Evolutionary conservation across 2,113 vertebrate genomes (phyloP).

Genomic region (Sander vitreus): DNA sequence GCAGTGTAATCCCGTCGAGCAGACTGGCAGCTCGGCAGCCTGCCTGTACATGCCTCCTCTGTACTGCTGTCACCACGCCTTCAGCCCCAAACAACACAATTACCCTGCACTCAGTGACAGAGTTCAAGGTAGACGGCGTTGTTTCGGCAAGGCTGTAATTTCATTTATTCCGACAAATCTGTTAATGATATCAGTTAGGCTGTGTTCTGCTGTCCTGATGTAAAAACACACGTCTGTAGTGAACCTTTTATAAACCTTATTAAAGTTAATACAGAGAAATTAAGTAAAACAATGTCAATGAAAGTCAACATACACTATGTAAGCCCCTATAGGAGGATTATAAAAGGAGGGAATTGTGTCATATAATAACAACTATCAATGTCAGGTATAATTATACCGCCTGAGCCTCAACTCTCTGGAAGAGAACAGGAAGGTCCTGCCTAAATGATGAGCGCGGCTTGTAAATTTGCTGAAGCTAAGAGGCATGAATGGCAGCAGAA

Average conservation of each 20-base stretch:
- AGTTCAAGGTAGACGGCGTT: slow-evolving; percentile 60
- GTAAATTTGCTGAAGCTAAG: slow-evolving; percentile 46
- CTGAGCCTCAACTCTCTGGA: background rate
- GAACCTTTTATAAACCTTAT: background rate
- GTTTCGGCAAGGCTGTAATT: slow-evolving; percentile 52
- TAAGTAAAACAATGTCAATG: background rate
- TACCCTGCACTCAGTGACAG: slow-evolving; percentile 66
- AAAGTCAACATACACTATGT: background rate
- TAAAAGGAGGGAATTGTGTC: background rate
- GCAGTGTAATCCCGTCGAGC: slow-evolving; percentile 77
- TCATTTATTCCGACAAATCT: slow-evolving; percentile 57
- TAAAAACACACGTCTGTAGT: slow-evolving; percentile 13
- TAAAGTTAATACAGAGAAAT: background rate
- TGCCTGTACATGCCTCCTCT: slow-evolving; percentile 82
- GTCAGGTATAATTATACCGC: background rate
- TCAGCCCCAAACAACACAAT: slow-evolving; percentile 77
- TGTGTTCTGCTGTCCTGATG: background rate
- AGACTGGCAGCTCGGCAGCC: slow-evolving; percentile 76
- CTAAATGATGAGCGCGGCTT: slow-evolving; percentile 34
- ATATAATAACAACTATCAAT: background rate
- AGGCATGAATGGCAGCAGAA: slow-evolving; percentile 64
- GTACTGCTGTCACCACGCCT: slow-evolving; percentile 85
- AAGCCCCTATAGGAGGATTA: background rate
- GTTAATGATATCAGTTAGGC: slow-evolving; percentile 45
- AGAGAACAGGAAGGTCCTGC: background rate